These are phyloP conservation scores for Bufo bufo DNA, from an alignment of 2,113 vertebrate species.

Conservation along the genomic window DNA sequence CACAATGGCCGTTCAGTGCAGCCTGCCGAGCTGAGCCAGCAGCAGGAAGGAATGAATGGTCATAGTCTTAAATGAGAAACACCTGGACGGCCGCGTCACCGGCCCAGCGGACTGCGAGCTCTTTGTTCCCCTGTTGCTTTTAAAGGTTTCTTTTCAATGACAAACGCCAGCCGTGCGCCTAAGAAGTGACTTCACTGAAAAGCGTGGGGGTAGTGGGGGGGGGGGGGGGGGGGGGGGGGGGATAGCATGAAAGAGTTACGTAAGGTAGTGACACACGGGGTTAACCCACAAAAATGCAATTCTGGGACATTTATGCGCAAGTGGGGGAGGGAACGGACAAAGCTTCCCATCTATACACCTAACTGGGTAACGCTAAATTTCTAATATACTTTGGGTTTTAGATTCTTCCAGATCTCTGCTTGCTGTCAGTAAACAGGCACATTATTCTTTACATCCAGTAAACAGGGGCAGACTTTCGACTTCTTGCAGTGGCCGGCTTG, in stretches of 20 bases:
- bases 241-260: not conserved
- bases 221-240: not conserved
- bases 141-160: slow-evolving; percentile 32
- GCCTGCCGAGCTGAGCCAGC: not conserved
- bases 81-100: slow-evolving; percentile 38
- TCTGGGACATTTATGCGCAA: slow-evolving; percentile 19
- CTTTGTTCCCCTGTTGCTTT: slow-evolving; percentile 56
- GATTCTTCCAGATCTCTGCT: too few relatives aligned
- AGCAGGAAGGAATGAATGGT: slow-evolving; percentile 14
- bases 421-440: too few relatives aligned
- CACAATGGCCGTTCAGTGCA: slow-evolving; percentile 40
- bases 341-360: not conserved
- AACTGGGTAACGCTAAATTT: not conserved
- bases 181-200: not conserved
- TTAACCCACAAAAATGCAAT: slow-evolving; percentile 27
- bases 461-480: too few relatives aligned
- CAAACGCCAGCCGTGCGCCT: slow-evolving; percentile 32
- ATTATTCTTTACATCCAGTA: too few relatives aligned
- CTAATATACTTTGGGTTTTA: not conserved
- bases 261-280: slow-evolving; percentile 31
- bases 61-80: slow-evolving; percentile 51
- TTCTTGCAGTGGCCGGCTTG: too few relatives aligned
- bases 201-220: not conserved
- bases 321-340: not conserved
- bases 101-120: slow-evolving; percentile 31